phyloP scores from a whole-genome alignment of 2,888 invertebrate species.

The Trissonchulus sp. region DNA sequence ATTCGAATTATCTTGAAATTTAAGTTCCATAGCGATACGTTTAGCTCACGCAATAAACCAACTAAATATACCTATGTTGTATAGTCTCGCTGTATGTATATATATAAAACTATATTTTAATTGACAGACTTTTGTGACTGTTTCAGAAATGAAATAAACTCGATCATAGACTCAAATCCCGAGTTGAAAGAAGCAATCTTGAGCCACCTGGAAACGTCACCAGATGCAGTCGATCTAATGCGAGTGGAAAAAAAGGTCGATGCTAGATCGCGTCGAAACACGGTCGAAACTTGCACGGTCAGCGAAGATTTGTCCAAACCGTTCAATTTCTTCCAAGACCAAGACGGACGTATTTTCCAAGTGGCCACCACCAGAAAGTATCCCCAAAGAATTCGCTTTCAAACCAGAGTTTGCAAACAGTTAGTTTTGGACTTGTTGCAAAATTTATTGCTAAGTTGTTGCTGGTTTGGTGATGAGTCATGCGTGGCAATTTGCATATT shows the following conservation, averaged over 20 bases:
- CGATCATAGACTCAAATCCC: background rate
- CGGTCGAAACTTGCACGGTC: background rate
- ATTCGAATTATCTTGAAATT: no score
- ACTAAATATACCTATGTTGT: no score
- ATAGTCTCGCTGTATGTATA: no score
- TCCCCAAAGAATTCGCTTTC: background rate
- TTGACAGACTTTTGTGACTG: no score
- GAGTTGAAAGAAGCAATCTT: background rate
- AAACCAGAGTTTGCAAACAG: background rate
- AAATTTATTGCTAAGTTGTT: no score
- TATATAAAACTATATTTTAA: no score
- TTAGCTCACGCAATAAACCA: no score
- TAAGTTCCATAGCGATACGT: no score
- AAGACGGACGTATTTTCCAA: background rate
- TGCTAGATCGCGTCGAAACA: background rate
- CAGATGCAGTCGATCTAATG: background rate
- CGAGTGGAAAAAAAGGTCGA: no score
- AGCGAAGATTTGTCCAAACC: background rate
- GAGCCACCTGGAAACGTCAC: background rate
- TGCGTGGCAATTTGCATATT: no score
- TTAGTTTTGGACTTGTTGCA: no score
- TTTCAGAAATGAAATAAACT: background rate
- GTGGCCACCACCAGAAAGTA: background rate
- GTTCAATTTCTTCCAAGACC: background rate
- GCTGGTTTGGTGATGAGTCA: no score